Evolutionary conservation across 1,140 invertebrate species (phyloP).

Genomic region (Tetragnatha versicolor): DNA sequence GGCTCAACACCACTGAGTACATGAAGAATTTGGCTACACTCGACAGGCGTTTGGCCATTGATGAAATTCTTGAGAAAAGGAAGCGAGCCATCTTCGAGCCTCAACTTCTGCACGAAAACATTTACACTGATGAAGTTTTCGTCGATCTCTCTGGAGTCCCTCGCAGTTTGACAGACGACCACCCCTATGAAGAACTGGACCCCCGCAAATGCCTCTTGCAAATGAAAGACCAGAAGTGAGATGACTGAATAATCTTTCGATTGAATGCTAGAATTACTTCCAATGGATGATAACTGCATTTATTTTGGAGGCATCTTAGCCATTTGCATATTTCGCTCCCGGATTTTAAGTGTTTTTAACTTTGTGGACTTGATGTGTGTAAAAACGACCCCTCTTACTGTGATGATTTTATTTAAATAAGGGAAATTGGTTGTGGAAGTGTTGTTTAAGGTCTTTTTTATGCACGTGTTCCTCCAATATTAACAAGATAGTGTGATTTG

Average conservation of each 20-base stretch:
- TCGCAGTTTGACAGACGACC: background rate
- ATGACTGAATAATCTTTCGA: too few relatives aligned
- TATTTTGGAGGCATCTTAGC: background rate
- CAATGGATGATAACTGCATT: background rate
- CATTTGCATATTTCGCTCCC: too few relatives aligned
- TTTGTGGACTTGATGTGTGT: too few relatives aligned
- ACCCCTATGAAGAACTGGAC: constrained; percentile 26
- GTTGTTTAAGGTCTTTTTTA: too few relatives aligned
- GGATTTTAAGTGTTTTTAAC: too few relatives aligned
- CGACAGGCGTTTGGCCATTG: constrained; percentile 40
- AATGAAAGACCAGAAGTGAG: constrained; percentile 32
- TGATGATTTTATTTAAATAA: too few relatives aligned
- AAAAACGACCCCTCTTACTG: too few relatives aligned
- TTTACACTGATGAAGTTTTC: constrained; percentile 50
- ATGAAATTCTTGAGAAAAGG: constrained; percentile 49
- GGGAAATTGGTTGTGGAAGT: too few relatives aligned
- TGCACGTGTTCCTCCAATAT: too few relatives aligned
- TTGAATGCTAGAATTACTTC: background rate
- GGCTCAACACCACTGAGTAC: constrained; percentile 53
- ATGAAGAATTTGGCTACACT: constrained; percentile 55
- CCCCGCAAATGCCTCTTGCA: constrained; percentile 25
- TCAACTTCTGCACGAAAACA: constrained; percentile 5
- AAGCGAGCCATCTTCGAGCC: constrained; percentile 46
- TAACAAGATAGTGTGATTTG: too few relatives aligned
- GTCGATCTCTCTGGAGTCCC: constrained; percentile 39